Evolutionary conservation across 2,113 vertebrate genomes (phyloP).

Genomic region (Pleuronectes platessa): DNA sequence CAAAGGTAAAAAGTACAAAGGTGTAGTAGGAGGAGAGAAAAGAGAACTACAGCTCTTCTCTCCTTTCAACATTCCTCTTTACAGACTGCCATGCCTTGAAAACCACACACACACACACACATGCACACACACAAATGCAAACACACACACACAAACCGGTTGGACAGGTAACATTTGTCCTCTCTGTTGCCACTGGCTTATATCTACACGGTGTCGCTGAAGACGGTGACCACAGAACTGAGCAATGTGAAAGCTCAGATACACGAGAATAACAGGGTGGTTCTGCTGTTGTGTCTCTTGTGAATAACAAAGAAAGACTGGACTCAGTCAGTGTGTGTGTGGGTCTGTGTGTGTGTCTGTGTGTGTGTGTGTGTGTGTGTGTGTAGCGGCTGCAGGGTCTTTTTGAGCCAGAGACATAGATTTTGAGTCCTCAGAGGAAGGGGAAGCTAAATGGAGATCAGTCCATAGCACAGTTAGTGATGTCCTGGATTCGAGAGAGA

Average conservation of each 20-base stretch:
- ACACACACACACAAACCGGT: slow-evolving; percentile 46
- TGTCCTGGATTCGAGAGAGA: slow-evolving; percentile 49
- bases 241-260: slow-evolving; percentile 2
- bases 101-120: slow-evolving; percentile 17
- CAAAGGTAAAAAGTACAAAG: slow-evolving; percentile 12
- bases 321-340: slow-evolving; percentile 26
- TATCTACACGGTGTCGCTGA: neutral
- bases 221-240: slow-evolving; percentile 7
- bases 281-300: slow-evolving; percentile 29
- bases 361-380: slow-evolving; percentile 1
- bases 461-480: slow-evolving; percentile 36
- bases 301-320: slow-evolving; percentile 34
- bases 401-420: slow-evolving; percentile 46
- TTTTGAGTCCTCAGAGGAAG: slow-evolving; percentile 44
- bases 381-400: slow-evolving; percentile 2
- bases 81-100: slow-evolving; percentile 18
- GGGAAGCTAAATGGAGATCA: slow-evolving; percentile 56
- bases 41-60: neutral
- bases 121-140: neutral
- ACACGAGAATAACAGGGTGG: slow-evolving; percentile 25
- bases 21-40: slow-evolving; percentile 8
- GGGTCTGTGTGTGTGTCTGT: slow-evolving; percentile 10
- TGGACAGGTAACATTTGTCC: slow-evolving; percentile 46
- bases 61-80: slow-evolving; percentile 47
- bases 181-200: slow-evolving; percentile 2